These are phyloP conservation scores for Triplophysa dalaica DNA, from an alignment of 2,113 vertebrate species.

Conservation along the genomic window DNA sequence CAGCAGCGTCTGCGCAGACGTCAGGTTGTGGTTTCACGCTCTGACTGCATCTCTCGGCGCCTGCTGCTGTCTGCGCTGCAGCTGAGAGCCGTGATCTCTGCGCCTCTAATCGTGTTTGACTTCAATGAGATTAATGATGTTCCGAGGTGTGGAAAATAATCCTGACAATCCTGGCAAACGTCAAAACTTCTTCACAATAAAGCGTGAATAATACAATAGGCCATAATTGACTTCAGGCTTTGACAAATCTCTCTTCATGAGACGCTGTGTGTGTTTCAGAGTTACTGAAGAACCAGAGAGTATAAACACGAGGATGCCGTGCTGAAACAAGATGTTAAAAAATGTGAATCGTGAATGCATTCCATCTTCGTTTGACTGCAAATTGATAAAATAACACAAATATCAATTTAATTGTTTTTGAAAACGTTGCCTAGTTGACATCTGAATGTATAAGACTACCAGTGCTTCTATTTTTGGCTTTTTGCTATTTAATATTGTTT, in stretches of 20 bases:
- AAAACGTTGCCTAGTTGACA: not conserved
- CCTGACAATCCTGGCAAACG: conserved; percentile 19
- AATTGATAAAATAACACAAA: conserved; percentile 11
- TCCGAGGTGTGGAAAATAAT: conserved; percentile 39
- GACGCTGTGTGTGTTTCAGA: not conserved
- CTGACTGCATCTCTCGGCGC: conserved; percentile 48
- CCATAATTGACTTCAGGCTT: conserved; percentile 39
- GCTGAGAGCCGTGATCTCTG: conserved; percentile 33
- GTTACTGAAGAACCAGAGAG: too few species aligned
- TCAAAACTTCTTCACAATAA: conserved; percentile 20
- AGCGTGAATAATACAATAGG: conserved; percentile 21
- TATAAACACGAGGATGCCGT: too few species aligned
- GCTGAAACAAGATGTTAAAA: too few species aligned
- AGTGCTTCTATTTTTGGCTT: too few species aligned
- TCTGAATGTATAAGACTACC: too few species aligned
- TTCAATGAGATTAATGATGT: conserved; percentile 36
- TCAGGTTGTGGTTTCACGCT: conserved; percentile 57
- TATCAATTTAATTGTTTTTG: not conserved
- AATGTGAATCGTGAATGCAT: too few species aligned
- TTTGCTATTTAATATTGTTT: too few species aligned
- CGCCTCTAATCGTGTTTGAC: conserved; percentile 47
- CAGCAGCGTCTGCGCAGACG: conserved; percentile 21
- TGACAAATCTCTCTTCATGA: conserved; percentile 12
- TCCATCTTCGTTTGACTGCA: not conserved
- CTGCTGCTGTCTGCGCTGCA: conserved; percentile 47